Evolutionary conservation across 1,140 invertebrate species (phyloP).

Genomic region (Pinna nobilis): DNA sequence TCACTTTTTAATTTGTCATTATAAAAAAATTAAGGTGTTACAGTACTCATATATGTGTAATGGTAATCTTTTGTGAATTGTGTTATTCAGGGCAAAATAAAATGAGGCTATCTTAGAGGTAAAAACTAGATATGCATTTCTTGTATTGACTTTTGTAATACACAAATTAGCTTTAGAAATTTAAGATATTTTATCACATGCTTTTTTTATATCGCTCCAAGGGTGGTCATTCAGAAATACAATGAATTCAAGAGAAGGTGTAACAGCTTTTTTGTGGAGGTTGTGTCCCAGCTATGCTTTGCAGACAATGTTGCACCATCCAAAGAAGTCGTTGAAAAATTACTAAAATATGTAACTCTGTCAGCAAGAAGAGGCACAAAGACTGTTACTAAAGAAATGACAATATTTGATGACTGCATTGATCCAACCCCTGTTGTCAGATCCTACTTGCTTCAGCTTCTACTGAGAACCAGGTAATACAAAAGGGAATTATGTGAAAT

Average conservation of each 20-base stretch:
- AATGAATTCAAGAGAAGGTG: slow-evolving; percentile 45
- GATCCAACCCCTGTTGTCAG: slow-evolving; percentile 66
- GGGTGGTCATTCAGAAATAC: neutral
- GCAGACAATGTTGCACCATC: slow-evolving; percentile 53
- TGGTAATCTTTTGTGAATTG: too few species aligned
- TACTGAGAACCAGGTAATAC: slow-evolving; percentile 61
- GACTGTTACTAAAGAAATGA: slow-evolving; percentile 51
- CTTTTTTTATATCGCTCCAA: too few species aligned
- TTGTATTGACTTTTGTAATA: too few species aligned
- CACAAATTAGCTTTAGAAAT: too few species aligned
- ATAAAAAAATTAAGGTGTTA: too few species aligned
- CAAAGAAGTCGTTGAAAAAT: slow-evolving; percentile 52
- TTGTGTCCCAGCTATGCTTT: slow-evolving; percentile 68
- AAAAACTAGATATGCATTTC: too few species aligned
- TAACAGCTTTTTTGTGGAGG: slow-evolving; percentile 65
- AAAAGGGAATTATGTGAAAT: too few species aligned
- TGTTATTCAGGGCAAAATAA: too few species aligned
- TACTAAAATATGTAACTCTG: slow-evolving; percentile 57
- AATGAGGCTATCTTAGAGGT: too few species aligned
- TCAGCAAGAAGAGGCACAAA: slow-evolving; percentile 15
- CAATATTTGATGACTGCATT: slow-evolving; percentile 56
- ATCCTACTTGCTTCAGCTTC: slow-evolving; percentile 62
- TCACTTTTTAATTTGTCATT: too few species aligned
- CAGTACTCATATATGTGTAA: too few species aligned
- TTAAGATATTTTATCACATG: too few species aligned